phyloP scores from a whole-genome alignment of 2,113 vertebrate genomes.

The Calidris pygmaea region DNA sequence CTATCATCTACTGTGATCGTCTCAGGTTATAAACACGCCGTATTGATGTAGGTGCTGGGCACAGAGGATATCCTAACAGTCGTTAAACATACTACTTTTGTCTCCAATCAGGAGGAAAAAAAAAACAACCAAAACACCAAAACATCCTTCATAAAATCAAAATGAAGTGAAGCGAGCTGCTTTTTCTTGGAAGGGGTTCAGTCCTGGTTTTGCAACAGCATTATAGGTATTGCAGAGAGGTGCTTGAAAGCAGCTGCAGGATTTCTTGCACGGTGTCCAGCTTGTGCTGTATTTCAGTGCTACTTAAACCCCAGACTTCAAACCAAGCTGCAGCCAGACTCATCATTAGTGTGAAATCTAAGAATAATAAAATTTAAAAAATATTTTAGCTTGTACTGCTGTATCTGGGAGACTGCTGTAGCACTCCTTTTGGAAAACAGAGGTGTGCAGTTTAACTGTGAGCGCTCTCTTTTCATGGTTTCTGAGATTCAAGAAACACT shows the following conservation, averaged over 20 bases:
- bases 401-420: neutral
- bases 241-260: neutral
- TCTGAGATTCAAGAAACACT: neutral
- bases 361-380: neutral
- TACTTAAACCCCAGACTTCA: neutral
- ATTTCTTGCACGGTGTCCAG: neutral
- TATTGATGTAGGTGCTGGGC: neutral
- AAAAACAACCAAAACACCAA: neutral
- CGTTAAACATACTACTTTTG: neutral
- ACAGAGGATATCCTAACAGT: neutral
- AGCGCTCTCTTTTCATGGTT: neutral
- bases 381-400: neutral
- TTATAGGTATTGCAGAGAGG: neutral
- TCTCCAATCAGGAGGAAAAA: neutral
- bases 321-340: neutral
- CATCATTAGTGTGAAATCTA: neutral
- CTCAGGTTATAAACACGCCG: neutral
- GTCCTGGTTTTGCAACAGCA: neutral
- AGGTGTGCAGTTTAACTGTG: neutral
- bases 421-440: neutral
- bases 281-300: neutral
- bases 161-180: neutral
- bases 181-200: neutral
- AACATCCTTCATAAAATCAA: neutral
- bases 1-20: neutral